Base-by-base conservation (phyloP, 2,113 vertebrate species). In the Scomber japonicus region DNA sequence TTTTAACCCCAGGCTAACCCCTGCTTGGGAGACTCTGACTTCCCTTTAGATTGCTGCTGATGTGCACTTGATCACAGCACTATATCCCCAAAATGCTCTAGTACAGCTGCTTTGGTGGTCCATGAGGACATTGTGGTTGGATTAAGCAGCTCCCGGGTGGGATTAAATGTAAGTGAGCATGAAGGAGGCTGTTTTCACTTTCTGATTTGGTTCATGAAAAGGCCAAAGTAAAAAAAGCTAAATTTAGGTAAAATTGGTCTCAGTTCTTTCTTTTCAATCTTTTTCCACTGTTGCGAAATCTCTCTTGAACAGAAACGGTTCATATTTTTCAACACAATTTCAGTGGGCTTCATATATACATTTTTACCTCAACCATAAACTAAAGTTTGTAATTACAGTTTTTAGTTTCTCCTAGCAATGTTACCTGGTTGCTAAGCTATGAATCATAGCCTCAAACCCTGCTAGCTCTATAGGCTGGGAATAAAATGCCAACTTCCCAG, bases 81-180 rank as follows among this genome's bases (percentile, higher is more conserved):
- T 63, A 3, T 24, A 53, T 63, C 69, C 30, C 62, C 27, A 40
- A 21, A 11, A 44, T 46, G 46, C 65, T 61, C 44, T n/a, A 51
- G 66, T 61, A 19, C 75, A 73, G 50, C 71, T 51, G 70, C 66
- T 65, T 54, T 44, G 68, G 67, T 35, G 63, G 82, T 40, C 75
- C 53, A n/a, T 11, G 62, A 75, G 76, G 59, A 75, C 16, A 3
- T 1, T 44, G 61, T 31, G 69, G 60, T 65, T 35, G 55, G 57
- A 62, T 44, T 55, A 40, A 85, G 79, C 76, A 66, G 61, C 70
- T 89, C 81, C 50, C 54, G 0, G 17, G 53, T 53, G 68, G 80
- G 51, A 80, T 83, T 81, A 71, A 68, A 80, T 17, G 4, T 71
- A 73, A 81, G 63, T 69, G 65, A 87, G 84, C 67, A 77, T 75